Conservation (phyloP, 2,113 vertebrate species). For the Eidolon helvum region DNA sequence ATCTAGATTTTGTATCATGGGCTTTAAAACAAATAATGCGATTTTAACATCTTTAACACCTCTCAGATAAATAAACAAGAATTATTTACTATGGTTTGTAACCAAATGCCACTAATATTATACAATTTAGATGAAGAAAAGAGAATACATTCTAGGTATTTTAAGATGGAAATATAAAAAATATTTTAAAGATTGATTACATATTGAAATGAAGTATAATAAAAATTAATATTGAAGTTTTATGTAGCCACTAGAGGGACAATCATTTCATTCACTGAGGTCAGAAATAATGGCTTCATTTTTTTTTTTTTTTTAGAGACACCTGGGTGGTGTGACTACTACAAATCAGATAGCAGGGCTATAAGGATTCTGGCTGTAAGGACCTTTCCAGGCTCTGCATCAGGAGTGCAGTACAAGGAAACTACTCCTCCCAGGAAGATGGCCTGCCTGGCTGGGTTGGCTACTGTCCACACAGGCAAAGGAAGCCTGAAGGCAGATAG, state of each 20-base stretch:
- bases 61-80: not conserved
- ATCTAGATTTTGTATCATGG: no score
- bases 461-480: not conserved
- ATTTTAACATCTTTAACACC: no score
- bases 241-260: not conserved
- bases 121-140: not conserved
- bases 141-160: not conserved
- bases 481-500: not conserved
- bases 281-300: not conserved
- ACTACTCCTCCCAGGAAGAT: not conserved
- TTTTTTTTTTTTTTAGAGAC: not conserved
- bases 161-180: not conserved
- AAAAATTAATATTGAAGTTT: not conserved
- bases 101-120: not conserved
- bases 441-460: accelerated
- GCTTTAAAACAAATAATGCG: no score
- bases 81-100: not conserved
- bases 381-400: not conserved
- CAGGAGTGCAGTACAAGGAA: no score
- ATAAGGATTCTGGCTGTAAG: not conserved
- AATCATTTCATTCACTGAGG: not conserved
- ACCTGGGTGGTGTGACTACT: not conserved
- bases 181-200: not conserved
- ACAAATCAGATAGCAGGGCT: not conserved
- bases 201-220: not conserved